Conservation (phyloP, 2,888 invertebrate species). For the Caenorhabditis sp. region DNA sequence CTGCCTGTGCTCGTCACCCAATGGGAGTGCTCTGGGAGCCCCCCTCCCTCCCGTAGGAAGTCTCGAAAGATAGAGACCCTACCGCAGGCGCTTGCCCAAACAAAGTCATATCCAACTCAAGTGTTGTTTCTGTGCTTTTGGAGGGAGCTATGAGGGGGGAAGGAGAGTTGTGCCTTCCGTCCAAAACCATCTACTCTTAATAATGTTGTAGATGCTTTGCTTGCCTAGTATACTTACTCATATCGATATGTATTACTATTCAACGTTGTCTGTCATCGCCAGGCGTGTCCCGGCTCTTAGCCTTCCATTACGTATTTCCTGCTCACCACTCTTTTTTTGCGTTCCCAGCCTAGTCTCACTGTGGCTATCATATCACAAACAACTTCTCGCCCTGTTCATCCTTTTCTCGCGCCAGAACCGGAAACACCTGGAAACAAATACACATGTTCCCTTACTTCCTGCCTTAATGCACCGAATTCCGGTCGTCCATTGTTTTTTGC, state of each 20-base stretch:
- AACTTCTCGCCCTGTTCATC: not conserved
- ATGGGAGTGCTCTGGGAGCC: slow-evolving; percentile 54
- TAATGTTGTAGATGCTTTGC: slow-evolving; percentile 12
- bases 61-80: slow-evolving; percentile 50
- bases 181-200: slow-evolving; percentile 42
- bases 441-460: slow-evolving; percentile 27
- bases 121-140: slow-evolving; percentile 67
- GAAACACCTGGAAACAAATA: slow-evolving; percentile 60
- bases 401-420: slow-evolving; percentile 39
- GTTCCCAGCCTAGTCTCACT: too few species aligned
- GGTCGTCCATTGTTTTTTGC: slow-evolving; percentile 45
- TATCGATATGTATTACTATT: too few species aligned
- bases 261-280: slow-evolving; percentile 3
- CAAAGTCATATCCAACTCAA: slow-evolving; percentile 67
- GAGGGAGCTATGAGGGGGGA: slow-evolving; percentile 50
- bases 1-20: slow-evolving; percentile 22
- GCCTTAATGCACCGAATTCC: slow-evolving; percentile 52
- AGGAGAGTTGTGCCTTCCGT: slow-evolving; percentile 11
- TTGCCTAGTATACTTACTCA: slow-evolving; percentile 1
- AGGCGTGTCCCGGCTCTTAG: not conserved
- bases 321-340: not conserved
- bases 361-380: slow-evolving; percentile 5
- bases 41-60: slow-evolving; percentile 57
- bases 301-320: not conserved
- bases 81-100: slow-evolving; percentile 63